Conservation (phyloP, 2,888 invertebrate species). For the Leptinotarsa haldemani region DNA sequence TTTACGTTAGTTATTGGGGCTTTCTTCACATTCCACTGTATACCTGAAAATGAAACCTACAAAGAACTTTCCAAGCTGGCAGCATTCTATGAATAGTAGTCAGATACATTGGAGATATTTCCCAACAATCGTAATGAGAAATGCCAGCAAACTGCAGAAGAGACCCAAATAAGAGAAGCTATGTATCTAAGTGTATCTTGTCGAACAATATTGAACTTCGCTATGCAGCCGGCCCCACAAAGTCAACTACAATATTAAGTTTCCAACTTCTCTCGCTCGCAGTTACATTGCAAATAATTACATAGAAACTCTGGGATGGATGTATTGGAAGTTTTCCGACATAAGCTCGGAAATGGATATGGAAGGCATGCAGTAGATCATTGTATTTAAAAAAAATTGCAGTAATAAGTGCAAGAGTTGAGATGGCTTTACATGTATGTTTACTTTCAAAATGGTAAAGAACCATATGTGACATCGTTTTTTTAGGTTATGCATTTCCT, state of each 20-base stretch:
- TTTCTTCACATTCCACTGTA: too few species aligned
- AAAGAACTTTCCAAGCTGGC: too few species aligned
- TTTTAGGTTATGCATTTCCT: too few species aligned
- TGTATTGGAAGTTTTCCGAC: neutral
- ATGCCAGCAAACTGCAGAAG: neutral
- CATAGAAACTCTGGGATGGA: neutral
- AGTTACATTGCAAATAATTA: neutral
- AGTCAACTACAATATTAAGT: conserved; percentile 4
- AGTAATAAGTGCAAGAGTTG: neutral
- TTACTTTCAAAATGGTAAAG: too few species aligned
- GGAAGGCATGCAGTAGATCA: neutral
- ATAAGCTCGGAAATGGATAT: neutral
- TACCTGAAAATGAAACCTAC: too few species aligned
- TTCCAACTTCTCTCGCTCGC: neutral
- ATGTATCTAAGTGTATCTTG: neutral
- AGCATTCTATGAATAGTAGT: too few species aligned
- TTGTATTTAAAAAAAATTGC: neutral
- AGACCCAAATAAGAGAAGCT: neutral
- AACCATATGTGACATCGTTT: too few species aligned
- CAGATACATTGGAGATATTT: neutral
- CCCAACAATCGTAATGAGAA: neutral
- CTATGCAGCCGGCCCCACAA: neutral
- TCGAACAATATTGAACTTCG: conserved; percentile 1
- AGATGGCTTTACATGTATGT: too few species aligned
- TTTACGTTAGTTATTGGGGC: too few species aligned